phyloP scores from a whole-genome alignment of 92 coral and sea anemone genomes.

The Palythoa heliodiscus region DNA sequence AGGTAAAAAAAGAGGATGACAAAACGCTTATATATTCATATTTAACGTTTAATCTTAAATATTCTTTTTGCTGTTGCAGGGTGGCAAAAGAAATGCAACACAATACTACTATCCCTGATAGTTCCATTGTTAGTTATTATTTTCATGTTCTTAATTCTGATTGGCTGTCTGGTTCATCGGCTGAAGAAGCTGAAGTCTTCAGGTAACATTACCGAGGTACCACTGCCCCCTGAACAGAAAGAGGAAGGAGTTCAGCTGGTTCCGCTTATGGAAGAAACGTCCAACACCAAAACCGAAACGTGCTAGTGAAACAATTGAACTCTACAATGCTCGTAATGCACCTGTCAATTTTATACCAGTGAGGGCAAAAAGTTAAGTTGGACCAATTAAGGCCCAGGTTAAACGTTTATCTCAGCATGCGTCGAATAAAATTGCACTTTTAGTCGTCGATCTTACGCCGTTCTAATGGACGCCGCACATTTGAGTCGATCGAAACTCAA shows the following conservation, averaged over 20 bases:
- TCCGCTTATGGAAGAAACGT: conserved; percentile 5
- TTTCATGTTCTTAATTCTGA: conserved; percentile 11
- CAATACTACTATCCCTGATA: background rate
- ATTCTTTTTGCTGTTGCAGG: background rate
- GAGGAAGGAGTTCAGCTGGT: background rate
- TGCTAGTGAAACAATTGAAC: background rate
- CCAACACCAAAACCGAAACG: background rate
- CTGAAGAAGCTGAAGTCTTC: background rate
- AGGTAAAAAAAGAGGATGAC: too few species aligned
- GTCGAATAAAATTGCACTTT: too few species aligned
- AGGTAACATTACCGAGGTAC: background rate
- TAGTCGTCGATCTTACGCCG: too few species aligned
- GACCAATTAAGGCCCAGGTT: too few species aligned
- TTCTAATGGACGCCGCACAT: too few species aligned
- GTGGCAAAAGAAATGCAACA: background rate
- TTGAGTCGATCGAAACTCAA: too few species aligned
- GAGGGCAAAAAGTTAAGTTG: too few species aligned
- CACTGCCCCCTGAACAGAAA: background rate
- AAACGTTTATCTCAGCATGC: too few species aligned
- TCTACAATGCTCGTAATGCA: too few species aligned
- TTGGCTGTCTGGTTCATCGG: conserved; percentile 3
- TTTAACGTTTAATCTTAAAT: background rate
- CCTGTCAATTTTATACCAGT: too few species aligned
- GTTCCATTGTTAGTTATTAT: background rate
- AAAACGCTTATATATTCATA: too few species aligned